Base-by-base conservation (phyloP, 2,797 vertebrate genomes). In the Chloroceryle inda region DNA sequence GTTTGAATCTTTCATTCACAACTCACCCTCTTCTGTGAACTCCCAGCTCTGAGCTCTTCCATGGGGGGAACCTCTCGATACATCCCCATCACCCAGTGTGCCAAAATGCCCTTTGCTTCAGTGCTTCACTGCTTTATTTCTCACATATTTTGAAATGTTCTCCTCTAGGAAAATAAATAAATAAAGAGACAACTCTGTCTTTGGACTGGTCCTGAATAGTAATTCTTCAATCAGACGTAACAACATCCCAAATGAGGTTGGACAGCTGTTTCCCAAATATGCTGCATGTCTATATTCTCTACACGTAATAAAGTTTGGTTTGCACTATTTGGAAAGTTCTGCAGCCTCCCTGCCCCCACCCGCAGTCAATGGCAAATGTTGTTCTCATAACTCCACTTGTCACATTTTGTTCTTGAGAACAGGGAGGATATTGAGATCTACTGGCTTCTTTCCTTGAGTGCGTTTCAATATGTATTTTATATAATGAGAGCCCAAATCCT, bases 401-500 rank as follows among this genome's bases (percentile, higher is more conserved):
- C 92, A 81, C 86, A 75, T 94, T 90, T 35, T 94, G 93, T 94
- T 88, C 86, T 82, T 0, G 23, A 74, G 92, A 85, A 73, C 89
- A 93, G 85, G 88, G 92, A 93, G 85, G 87, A 89, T 89, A 82
- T 88, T 91, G 89, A 94, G 89, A 91, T 92, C 63, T 19, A 7
- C 82, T 92, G 93, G 87, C 95, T 92, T 42, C 92, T 89, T 85
- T 89, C 87, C 92, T 88, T 49, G 91, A 89, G 85, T 88, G 87
- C 89, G 35, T 94, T 96, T 96, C 96, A 94, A 59, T 88, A 73
- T 91, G 92, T 64, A 76, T 96, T 94, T 58, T 49, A 69, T 92
- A 63, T 84, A 94, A 94, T 26, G 93, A 97, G 85, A 82, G 88
- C 96, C 85, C 94, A 73, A 85, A 96, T 76, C 96, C 91, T 92